Conservation (phyloP, 23 tunicate genomes). For the Styela clava region DNA sequence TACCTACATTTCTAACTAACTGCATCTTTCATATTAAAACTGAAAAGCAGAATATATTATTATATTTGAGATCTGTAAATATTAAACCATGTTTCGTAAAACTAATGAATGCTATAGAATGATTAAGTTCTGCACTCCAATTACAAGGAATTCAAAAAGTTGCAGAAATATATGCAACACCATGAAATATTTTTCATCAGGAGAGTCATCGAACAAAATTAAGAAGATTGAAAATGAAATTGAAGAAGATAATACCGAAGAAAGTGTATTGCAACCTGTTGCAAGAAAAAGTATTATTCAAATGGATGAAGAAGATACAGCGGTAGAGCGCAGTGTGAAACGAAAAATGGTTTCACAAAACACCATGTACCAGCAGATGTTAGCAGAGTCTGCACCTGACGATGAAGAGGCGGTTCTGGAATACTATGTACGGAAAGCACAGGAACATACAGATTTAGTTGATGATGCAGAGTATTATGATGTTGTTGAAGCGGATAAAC, state of each 20-base stretch:
- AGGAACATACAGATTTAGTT: slow-evolving; percentile 40
- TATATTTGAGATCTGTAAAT: too few relatives aligned
- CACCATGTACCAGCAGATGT: background rate
- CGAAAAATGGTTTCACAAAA: slow-evolving; percentile 7
- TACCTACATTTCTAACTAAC: too few relatives aligned
- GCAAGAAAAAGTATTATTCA: background rate
- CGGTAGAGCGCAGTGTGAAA: slow-evolving; percentile 7
- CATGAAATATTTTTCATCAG: background rate
- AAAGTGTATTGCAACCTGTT: background rate
- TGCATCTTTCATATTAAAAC: too few relatives aligned
- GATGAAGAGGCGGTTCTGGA: slow-evolving; percentile 46
- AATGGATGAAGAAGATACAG: slow-evolving; percentile 4
- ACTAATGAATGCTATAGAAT: too few relatives aligned
- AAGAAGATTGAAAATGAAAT: background rate
- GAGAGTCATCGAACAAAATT: background rate
- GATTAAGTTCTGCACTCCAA: too few relatives aligned
- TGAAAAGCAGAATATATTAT: too few relatives aligned
- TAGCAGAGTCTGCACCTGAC: slow-evolving; percentile 22
- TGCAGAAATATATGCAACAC: background rate
- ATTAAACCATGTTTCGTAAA: too few relatives aligned
- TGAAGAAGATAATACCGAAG: background rate
- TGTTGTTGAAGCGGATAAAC: slow-evolving; percentile 49
- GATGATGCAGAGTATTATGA: slow-evolving; percentile 84
- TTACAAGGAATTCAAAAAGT: too few relatives aligned
- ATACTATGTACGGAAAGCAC: slow-evolving; percentile 65